Conservation (phyloP, 2,888 invertebrate species). For the Platycheirus rosarum region DNA sequence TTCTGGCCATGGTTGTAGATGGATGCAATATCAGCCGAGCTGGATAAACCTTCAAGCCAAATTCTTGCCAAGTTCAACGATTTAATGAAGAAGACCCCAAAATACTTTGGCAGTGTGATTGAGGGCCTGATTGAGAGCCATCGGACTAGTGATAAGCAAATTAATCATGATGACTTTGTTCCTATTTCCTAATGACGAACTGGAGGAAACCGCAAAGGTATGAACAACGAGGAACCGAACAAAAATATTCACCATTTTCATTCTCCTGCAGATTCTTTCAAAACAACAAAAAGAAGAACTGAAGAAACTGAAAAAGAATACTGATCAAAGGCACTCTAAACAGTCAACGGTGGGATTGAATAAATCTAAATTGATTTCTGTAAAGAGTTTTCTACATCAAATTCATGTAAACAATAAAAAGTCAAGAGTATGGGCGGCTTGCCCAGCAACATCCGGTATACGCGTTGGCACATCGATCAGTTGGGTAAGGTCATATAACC, state of each 20-base stretch:
- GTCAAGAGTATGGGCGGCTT: no score
- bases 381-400: conserved; percentile 78
- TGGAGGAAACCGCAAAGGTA: conserved; percentile 90
- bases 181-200: conserved; percentile 88
- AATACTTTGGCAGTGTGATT: conserved; percentile 85
- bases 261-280: conserved; percentile 85
- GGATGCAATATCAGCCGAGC: conserved; percentile 91
- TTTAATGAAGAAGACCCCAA: conserved; percentile 86
- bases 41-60: conserved; percentile 93
- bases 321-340: conserved; percentile 91
- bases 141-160: conserved; percentile 84
- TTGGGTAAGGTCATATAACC: no score
- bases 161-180: conserved; percentile 83
- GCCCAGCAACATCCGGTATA: no score
- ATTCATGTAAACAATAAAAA: no score
- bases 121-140: conserved; percentile 87
- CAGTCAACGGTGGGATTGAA: conserved; percentile 75
- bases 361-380: conserved; percentile 78
- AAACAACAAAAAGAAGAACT: conserved; percentile 91
- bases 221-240: not conserved
- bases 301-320: conserved; percentile 89
- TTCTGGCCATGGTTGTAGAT: conserved; percentile 97
- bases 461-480: no score
- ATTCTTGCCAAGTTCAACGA: conserved; percentile 94
- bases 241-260: not conserved